Base-by-base conservation (phyloP, 2,888 invertebrate genomes). In the Platycheirus rosarum region DNA sequence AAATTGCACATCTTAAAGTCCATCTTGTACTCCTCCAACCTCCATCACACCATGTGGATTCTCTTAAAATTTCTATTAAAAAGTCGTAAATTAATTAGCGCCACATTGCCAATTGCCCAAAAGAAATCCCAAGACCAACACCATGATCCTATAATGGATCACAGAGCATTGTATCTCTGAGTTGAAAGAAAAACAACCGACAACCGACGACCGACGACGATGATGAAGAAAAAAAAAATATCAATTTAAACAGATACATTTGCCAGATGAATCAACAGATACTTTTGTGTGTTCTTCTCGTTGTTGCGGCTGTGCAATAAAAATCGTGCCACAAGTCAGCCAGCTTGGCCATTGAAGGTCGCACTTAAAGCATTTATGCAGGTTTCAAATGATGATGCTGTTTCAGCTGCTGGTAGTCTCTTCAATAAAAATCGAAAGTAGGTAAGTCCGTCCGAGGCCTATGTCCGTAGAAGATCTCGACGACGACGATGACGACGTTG, bases 61-160 rank as follows among this genome's bases (percentile, higher is more conserved):
- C 29, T 60, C 18, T 51, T 48, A 55, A 70, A 16, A 44, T 55
- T 78, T 55, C 84, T 85, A 85, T 86, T 86, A 85, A 86, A 85
- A 85, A 49, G 74, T 63, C 85, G 79, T 85, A 86, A 86, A 85
- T 85, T 85, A 78, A 85, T 85, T 86, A 85, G 71, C 63, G 49
- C 63, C 71, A 53, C 68, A 75, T 82, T 73, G 71, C 70, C 76
- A 75, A 82, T 71, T 71, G 76, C 57, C 51, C 35, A 57, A 44
- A 48, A 48, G 44, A 51, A 69, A 49, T 66, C 68, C 40, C 16
- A 53, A 48, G 55, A 44, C 20, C 51, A 68, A 63, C 62, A 26
- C 26, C 46, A 40, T 40, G 57, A 40, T 40, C 40, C 40, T 40
- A 57, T 63, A 65, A 63, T 68, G 53, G 68, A 63, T 78, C 77